Percentiles rank a stretch among this genome's conserved stretches.
Conservation (phyloP, 2,113 vertebrate species). For the Centropristis striata region DNA sequence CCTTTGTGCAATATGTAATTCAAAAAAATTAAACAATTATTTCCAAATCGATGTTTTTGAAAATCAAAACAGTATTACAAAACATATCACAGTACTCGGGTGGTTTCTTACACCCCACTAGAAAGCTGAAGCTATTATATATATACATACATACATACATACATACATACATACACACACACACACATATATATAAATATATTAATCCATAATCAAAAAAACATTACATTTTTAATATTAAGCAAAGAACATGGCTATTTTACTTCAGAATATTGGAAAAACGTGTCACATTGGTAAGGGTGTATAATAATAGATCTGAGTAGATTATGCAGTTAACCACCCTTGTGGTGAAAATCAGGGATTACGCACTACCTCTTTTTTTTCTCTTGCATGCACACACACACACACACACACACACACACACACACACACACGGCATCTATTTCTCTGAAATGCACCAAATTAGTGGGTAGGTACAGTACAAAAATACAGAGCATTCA, state of each 20-base stretch:
- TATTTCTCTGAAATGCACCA: slow-evolving; percentile 22
- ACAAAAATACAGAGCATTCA: neutral
- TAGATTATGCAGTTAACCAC: neutral
- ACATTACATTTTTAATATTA: neutral
- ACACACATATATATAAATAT: too few species aligned
- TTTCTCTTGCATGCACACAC: neutral
- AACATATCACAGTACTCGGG: too few species aligned
- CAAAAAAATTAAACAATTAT: too few species aligned
- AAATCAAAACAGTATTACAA: too few species aligned
- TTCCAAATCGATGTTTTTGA: too few species aligned
- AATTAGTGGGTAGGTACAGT: slow-evolving; percentile 7
- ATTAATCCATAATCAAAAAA: neutral
- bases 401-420: neutral
- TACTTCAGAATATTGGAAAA: neutral
- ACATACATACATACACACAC: too few species aligned
- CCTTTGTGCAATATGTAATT: too few species aligned
- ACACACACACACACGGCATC: neutral
- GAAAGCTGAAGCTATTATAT: neutral
- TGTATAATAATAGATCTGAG: neutral
- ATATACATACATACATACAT: too few species aligned
- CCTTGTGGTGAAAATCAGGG: slow-evolving; percentile 13
- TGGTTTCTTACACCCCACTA: too few species aligned
- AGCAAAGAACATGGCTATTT: neutral
- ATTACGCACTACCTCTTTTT: neutral
- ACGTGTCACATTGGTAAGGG: neutral